These are phyloP conservation scores for Pantelozetes paolii DNA, from an alignment of 2,888 invertebrate species.

Conservation along the genomic window DNA sequence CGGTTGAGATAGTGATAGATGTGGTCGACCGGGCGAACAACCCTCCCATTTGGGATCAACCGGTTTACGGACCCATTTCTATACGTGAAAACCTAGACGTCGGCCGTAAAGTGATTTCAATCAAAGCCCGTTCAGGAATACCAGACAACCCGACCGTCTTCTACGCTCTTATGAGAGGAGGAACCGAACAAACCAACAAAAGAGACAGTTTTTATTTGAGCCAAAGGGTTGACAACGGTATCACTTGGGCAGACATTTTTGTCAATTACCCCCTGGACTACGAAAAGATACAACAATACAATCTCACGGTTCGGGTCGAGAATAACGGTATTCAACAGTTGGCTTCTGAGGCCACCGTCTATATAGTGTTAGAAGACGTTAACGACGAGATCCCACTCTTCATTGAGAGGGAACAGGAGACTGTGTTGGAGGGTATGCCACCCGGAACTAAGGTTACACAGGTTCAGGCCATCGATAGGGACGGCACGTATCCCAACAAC, in stretches of 20 bases:
- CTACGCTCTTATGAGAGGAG: constrained; percentile 90
- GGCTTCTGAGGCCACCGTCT: constrained; percentile 88
- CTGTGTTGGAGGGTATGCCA: constrained; percentile 88
- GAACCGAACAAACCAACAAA: constrained; percentile 92
- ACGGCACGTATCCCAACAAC: constrained; percentile 90
- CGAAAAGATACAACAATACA: constrained; percentile 90
- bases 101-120: constrained; percentile 94
- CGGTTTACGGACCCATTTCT: constrained; percentile 93
- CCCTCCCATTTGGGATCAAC: constrained; percentile 94
- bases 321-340: constrained; percentile 93
- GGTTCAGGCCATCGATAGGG: constrained; percentile 93
- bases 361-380: constrained; percentile 88
- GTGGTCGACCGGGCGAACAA: constrained; percentile 97
- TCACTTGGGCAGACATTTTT: constrained; percentile 84
- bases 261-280: constrained; percentile 93
- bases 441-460: constrained; percentile 91
- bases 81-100: constrained; percentile 96
- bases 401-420: constrained; percentile 90
- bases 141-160: constrained; percentile 93
- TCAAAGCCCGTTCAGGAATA: constrained; percentile 97
- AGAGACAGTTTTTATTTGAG: constrained; percentile 91
- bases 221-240: constrained; percentile 83
- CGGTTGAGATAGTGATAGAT: constrained; percentile 96
- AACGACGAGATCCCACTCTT: constrained; percentile 96
- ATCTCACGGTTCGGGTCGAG: constrained; percentile 92